These are phyloP conservation scores for Rostratula benghalensis DNA, from an alignment of 2,113 vertebrate species.

Conservation along the genomic window DNA sequence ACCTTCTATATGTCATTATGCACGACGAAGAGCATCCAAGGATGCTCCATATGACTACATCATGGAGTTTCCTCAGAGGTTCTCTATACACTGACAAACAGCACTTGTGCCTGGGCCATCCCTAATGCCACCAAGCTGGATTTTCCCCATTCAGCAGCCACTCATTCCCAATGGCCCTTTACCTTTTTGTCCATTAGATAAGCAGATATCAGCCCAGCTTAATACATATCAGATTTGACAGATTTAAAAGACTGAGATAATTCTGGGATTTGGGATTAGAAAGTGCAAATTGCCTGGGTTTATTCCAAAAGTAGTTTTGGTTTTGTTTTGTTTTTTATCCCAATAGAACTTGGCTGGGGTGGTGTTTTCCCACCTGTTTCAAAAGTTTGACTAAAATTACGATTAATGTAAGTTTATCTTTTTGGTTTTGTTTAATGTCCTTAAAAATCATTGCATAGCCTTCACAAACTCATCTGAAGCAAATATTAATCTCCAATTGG, in stretches of 20 bases:
- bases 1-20: neutral
- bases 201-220: neutral
- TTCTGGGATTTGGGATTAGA: neutral
- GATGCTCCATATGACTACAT: neutral
- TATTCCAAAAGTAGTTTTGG: neutral
- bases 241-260: neutral
- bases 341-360: neutral
- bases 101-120: neutral
- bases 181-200: neutral
- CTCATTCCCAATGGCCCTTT: neutral
- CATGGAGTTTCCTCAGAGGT: neutral
- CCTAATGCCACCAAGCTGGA: fast-evolving
- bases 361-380: neutral
- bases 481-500: neutral
- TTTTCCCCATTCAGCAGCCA: neutral
- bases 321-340: neutral
- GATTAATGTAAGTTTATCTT: neutral
- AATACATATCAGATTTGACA: neutral
- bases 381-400: neutral
- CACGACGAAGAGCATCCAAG: neutral
- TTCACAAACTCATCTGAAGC: neutral
- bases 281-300: neutral
- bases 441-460: neutral
- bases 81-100: fast-evolving
- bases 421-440: neutral